Evolutionary conservation across 1,140 invertebrate species (phyloP).

Genomic region (Bombus cullumanus): DNA sequence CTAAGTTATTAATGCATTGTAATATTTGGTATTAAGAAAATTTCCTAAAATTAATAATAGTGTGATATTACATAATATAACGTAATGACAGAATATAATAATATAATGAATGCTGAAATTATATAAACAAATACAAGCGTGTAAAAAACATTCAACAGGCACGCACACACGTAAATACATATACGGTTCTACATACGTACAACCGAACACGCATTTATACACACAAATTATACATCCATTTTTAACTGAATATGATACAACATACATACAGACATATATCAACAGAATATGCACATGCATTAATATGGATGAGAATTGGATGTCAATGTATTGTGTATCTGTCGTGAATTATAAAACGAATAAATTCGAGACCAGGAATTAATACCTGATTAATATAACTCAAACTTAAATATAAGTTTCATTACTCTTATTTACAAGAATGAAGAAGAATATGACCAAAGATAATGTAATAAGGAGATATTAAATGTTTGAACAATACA

Average conservation of each 20-base stretch:
- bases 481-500: not conserved
- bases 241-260: not conserved
- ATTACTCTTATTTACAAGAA: not conserved
- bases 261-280: not conserved
- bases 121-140: not conserved
- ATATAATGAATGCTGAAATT: not conserved
- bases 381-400: not conserved
- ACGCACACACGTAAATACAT: not conserved
- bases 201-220: not conserved
- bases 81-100: not conserved
- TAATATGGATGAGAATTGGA: not conserved
- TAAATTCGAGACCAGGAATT: not conserved
- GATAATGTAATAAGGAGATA: not conserved
- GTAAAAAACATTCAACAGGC: not conserved
- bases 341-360: not conserved
- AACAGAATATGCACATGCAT: not conserved
- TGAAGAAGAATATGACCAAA: not conserved
- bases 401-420: too few species aligned
- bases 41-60: slow-evolving; percentile 4
- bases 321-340: not conserved
- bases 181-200: not conserved
- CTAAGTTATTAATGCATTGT: not conserved
- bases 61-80: slow-evolving; percentile 11
- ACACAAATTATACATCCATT: not conserved
- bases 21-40: not conserved